Evolutionary conservation across 2,113 vertebrate species (phyloP).

Genomic region (Poecilia latipinna): DNA sequence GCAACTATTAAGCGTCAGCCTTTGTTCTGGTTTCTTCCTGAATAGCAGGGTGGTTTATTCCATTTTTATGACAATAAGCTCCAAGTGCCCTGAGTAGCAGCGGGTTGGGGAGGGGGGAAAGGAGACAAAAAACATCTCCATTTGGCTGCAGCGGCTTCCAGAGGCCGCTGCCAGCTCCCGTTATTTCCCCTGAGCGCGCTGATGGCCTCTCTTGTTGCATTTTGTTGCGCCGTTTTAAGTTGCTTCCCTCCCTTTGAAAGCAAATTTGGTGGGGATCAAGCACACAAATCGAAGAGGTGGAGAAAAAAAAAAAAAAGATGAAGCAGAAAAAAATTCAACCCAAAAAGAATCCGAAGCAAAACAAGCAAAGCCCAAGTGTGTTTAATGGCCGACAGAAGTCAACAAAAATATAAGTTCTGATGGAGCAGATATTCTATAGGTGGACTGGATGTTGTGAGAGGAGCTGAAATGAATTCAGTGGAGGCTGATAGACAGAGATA

Average conservation of each 20-base stretch:
- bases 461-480: slow-evolving; percentile 24
- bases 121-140: slow-evolving; percentile 63
- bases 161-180: slow-evolving; percentile 50
- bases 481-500: slow-evolving; percentile 46
- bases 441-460: slow-evolving; percentile 26
- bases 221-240: slow-evolving; percentile 70
- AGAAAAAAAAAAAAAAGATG: slow-evolving; percentile 28
- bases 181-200: slow-evolving; percentile 77
- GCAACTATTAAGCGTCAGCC: slow-evolving; percentile 32
- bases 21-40: slow-evolving; percentile 57
- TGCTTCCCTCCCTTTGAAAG: slow-evolving; percentile 70
- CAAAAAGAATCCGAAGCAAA: slow-evolving; percentile 19
- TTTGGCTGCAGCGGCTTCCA: slow-evolving; percentile 65
- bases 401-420: slow-evolving; percentile 44
- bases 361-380: slow-evolving; percentile 40
- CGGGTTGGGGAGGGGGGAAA: slow-evolving; percentile 38
- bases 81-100: slow-evolving; percentile 48
- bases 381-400: slow-evolving; percentile 43
- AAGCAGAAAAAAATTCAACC: slow-evolving; percentile 28
- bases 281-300: slow-evolving; percentile 17
- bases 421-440: slow-evolving; percentile 44
- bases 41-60: slow-evolving; percentile 55
- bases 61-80: slow-evolving; percentile 76
- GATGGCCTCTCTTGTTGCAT: slow-evolving; percentile 63
- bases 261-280: slow-evolving; percentile 47